These are phyloP conservation scores for Tiaroga cobitis DNA, from an alignment of 2,797 vertebrate genomes.

Conservation along the genomic window DNA sequence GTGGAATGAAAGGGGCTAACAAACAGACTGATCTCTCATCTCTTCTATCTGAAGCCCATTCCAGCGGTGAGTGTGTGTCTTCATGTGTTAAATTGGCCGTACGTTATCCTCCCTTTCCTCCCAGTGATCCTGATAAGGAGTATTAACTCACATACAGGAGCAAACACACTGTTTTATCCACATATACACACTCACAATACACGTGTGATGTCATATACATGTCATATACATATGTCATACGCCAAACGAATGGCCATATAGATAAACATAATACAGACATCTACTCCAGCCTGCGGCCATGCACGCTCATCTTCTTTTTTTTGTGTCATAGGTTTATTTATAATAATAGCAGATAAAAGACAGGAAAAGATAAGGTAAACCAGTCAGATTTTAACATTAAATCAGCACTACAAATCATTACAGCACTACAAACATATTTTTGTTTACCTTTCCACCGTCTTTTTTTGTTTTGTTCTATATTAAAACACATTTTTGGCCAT, in stretches of 20 bases:
- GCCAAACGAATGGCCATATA: constrained; percentile 1
- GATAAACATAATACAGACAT: constrained; percentile 25
- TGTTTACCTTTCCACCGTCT: too few relatives aligned
- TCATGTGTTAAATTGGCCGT: constrained; percentile 69
- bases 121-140: constrained; percentile 71
- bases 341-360: background rate
- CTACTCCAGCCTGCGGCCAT: background rate
- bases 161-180: constrained; percentile 25
- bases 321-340: background rate
- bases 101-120: constrained; percentile 57
- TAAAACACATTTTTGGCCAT: too few relatives aligned
- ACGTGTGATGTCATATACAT: background rate
- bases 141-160: constrained; percentile 61
- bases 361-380: background rate
- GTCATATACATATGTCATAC: constrained; percentile 1
- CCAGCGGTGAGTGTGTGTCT: constrained; percentile 59
- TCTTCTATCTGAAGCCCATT: constrained; percentile 56
- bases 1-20: constrained; percentile 50
- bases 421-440: too few relatives aligned
- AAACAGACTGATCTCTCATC: constrained; percentile 62
- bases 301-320: background rate
- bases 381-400: background rate
- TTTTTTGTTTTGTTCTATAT: too few relatives aligned
- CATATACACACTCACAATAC: constrained; percentile 22
- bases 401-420: background rate